Evolutionary conservation across 1,140 invertebrate genomes (phyloP), one percentile per base, ranked within the genome.

Genomic region (Pogonomyrmex barbatus): DNA sequence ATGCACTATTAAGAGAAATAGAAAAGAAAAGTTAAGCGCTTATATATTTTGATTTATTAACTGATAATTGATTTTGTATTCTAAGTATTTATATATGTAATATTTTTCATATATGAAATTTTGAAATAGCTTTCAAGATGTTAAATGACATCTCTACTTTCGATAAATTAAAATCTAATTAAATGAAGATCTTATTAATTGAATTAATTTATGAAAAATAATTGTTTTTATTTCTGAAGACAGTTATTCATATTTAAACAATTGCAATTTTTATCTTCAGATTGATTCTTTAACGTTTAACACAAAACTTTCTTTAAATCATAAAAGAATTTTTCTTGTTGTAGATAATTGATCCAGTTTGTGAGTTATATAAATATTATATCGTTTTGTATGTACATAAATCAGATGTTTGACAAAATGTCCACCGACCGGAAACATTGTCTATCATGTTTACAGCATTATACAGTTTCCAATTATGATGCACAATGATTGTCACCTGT

Each of bases 41-140:
- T 62, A 62, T 62, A 62, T 62, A 9, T 5, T 47, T 30, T 68
- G 65, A 47, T 56, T 56, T n/a, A 56, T 56, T 56, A 56, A 56
- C 24, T 58, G 24, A 24, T 4, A 71, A 17, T 17, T 71, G 2
- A 9, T 17, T 71, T 9, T 4, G 33, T 54, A 52, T 52, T 50
- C 24, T 24, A 24, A 24, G 24, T 24, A 24, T 24, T 68, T n/a
- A 50, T 50, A 50, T 17, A 52, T 50, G 3, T 50, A 6, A 47
- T 10, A 30, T 9, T 3, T 8, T n/a, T 4, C 0, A n/a, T 42
- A 67, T 17, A 33, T 54, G 1, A 54, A 52, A 54, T 73, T 54
- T 58, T 45, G 14, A 24, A 24, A 2, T 52, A 36, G 8, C 10
- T 33, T 12, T 12, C 12, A 39, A 39, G 4, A 45, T 39, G 17